Conservation (phyloP, 2,113 vertebrate species). For the human (Homo sapiens) region GRCh38 chr7:112077001-112077500, state of each 20-base stretch:
- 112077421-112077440: neutral
- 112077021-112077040: conserved; percentile 38
- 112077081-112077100: conserved; percentile 65
- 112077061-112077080: neutral
- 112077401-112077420: neutral
- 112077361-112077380: neutral
- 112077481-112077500: neutral
- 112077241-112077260: neutral
- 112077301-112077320: neutral
- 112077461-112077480: neutral
- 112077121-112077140: neutral
- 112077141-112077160: neutral
- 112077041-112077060: neutral
- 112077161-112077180: neutral
- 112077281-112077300: neutral
- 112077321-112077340: neutral
- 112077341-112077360: neutral
- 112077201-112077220: neutral
- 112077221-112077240: neutral
- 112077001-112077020: neutral
- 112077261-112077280: neutral
- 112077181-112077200: neutral
- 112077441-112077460: neutral
- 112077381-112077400: neutral
- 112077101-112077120: conserved; percentile 48